Evolutionary conservation across 2,113 vertebrate genomes (phyloP), one percentile per base, ranked within the genome.

Genomic region (Eublepharis macularius): DNA sequence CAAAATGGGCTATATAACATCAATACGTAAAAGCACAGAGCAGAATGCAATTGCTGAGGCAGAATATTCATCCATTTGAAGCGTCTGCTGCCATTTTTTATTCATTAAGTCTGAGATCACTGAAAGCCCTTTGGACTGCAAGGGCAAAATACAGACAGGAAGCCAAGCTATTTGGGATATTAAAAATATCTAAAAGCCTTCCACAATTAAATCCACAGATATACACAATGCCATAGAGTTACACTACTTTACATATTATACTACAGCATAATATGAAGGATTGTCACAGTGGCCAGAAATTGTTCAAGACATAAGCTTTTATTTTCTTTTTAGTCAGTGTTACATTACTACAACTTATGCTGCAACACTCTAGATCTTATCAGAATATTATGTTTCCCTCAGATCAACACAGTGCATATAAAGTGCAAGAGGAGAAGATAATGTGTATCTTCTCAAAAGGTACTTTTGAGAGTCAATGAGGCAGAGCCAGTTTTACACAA

Each of bases 1-100:
- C 84, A 90, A 80, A n/a, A 60, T 19, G n/a, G 11, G 54, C 81
- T 54, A 81, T 10, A 45, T n/a, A 73, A 14, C 26, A 76, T 49
- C 41, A 54, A 29, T 41, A 76, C 26, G 36, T 36, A 66, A 75
- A 45, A 0, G 63, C 43, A 86, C 47, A 24, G 80, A 84, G 51
- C 26, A 57, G 54, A 43, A 87, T 83, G 43, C 2, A 26, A 34
- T 6, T 63, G 32, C 21, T 2, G 21, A 68, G 47, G 9, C 60
- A 60, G 1, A n/a, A 39, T 41, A 26, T 19, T 1, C 65, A 2
- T 6, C 72, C 43, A 51, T 34, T 9, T 54, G 24, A 13, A 21
- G 0, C 21, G 39, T 2, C 26, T 3, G 26, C 81, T 12, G 82
- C 26, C 29, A 81, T 73, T 6, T 76, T 13, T 60, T 32, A 0